Evolutionary conservation across 2,113 vertebrate species (phyloP).

Genomic region (Engraulis encrasicolus): DNA sequence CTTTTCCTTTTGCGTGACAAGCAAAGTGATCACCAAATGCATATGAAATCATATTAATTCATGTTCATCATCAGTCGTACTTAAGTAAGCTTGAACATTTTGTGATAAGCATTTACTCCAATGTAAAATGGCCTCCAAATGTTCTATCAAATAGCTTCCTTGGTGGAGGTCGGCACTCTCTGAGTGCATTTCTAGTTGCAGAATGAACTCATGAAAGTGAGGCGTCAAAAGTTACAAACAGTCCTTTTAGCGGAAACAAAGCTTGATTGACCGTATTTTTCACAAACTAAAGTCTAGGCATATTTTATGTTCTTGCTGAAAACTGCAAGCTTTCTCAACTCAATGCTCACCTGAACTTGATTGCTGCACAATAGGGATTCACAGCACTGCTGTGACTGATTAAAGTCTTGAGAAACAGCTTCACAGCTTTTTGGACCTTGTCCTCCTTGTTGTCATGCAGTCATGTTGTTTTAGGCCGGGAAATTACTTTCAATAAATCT

Average conservation of each 20-base stretch:
- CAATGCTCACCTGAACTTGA: neutral
- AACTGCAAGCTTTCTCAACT: neutral
- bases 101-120: neutral
- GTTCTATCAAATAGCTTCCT: too few species aligned
- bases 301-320: neutral
- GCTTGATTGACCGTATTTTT: neutral
- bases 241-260: neutral
- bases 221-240: neutral
- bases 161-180: too few species aligned
- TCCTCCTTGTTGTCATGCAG: neutral
- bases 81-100: neutral
- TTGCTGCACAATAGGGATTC: neutral
- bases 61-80: neutral
- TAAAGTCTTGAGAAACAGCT: neutral
- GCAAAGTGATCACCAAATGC: neutral
- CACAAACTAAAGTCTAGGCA: neutral
- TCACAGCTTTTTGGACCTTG: neutral
- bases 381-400: neutral
- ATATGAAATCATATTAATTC: neutral
- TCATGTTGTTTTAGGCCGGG: neutral
- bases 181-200: neutral
- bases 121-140: neutral
- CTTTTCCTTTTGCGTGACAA: neutral
- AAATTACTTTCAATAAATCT: neutral
- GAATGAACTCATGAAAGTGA: neutral